These are phyloP conservation scores for Charadrius vociferus DNA, from an alignment of 2,113 vertebrate genomes.

Conservation along the genomic window DNA sequence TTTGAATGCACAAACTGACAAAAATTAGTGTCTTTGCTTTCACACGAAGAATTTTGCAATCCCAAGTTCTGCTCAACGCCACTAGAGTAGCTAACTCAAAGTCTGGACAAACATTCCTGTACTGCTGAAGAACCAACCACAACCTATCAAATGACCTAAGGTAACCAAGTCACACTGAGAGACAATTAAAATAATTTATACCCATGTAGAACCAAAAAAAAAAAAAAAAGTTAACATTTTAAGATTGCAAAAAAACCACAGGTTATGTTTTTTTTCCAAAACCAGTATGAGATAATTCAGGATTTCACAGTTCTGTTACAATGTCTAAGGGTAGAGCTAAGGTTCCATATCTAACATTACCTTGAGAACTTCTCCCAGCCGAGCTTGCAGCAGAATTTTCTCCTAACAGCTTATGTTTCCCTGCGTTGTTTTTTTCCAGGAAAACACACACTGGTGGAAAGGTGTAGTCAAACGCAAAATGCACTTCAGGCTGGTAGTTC, in stretches of 20 bases:
- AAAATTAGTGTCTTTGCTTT: not conserved
- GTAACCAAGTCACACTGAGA: not conserved
- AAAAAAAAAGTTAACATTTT: not conserved
- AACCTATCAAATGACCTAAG: not conserved
- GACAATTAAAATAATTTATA: not conserved
- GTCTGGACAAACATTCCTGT: rapidly evolving
- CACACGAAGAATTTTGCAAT: not conserved
- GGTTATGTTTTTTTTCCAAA: not conserved
- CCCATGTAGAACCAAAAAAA: rapidly evolving
- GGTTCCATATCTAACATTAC: not conserved
- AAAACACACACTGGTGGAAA: not conserved
- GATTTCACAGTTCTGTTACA: not conserved
- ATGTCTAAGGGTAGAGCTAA: not conserved
- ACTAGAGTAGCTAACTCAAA: not conserved
- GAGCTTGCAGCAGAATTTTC: not conserved
- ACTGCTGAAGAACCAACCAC: not conserved
- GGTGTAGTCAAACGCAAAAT: not conserved
- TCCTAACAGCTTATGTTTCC: not conserved
- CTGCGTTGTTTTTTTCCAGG: not conserved
- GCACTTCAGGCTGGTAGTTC: constrained; percentile 5
- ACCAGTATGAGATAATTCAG: not conserved
- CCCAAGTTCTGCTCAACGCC: not conserved
- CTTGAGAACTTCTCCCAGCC: not conserved
- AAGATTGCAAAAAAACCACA: not conserved
- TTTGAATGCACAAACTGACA: not conserved